Base-by-base conservation (phyloP, 2,113 vertebrate genomes). In the Syngnathus floridae region DNA sequence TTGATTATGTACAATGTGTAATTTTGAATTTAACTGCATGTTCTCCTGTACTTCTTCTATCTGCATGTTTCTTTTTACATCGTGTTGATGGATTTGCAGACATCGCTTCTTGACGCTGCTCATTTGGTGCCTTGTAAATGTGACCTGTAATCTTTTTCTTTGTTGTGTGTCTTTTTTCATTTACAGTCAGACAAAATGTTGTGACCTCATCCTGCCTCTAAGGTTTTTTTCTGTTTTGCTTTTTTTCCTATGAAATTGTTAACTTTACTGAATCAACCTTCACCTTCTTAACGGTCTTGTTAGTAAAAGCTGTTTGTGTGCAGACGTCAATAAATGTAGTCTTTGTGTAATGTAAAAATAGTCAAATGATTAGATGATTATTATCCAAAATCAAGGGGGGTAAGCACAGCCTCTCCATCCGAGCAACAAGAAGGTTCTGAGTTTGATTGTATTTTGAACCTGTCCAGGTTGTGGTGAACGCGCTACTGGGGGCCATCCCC, bases 401-500 rank as follows among this genome's bases (percentile, higher is more conserved):
- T 17, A 45, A 71, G 48, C 65, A 69, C 43, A 69, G 52, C 59
- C 2, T n/a, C 45, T 71, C 13, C 5, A 17, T 26, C 21, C 63
- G 52, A 52, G 6, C 11, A 4, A 26, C 8, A 36, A 17, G 8
- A 51, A 61, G 17, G 14, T 21, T n/a, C 71, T 82, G 66, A 81
- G 54, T 51, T 45, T 26, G 31, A 31, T 5, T 6, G 4, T 81
- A 37, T 70, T 65, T 67, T 22, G 7, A 2, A 16, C 67, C 12
- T 64, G 46, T 41, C 10, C 77, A 99, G 97, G 97, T 99, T 21
- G 97, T 99, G 72, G 95, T 99, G 66, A 98, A 99, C 71, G 96
- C 96, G 7, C 91, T 99, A n/a, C 86, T 99, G 74, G 97, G 97
- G 67, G 97, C 97, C 8, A 99, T 99, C 81, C 96, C 97, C 68